phyloP scores from a whole-genome alignment of 2,888 invertebrate genomes.

The Drosophila monieri region DNA sequence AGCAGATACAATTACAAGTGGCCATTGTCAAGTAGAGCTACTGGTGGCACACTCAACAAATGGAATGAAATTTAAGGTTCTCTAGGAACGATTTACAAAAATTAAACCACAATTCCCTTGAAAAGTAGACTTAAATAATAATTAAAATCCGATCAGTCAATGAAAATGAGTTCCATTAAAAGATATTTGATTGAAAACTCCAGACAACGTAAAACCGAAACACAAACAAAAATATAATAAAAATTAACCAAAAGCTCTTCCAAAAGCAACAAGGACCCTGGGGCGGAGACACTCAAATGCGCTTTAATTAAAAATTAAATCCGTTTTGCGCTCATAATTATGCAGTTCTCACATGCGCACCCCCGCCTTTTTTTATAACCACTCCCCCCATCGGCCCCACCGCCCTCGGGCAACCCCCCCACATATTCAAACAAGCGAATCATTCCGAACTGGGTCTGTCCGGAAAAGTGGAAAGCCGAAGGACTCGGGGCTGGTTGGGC shows the following conservation, averaged over 20 bases:
- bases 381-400: neutral
- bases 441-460: conserved; percentile 47
- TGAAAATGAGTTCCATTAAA: neutral
- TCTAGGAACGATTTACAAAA: neutral
- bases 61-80: conserved; percentile 18
- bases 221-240: conserved; percentile 16
- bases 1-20: conserved; percentile 30
- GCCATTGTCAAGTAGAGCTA: conserved; percentile 18
- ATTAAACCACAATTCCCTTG: neutral
- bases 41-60: neutral
- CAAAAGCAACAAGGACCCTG: conserved; percentile 23
- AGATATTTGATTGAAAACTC: conserved; percentile 1
- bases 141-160: conserved; percentile 5
- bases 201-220: conserved; percentile 16
- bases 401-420: neutral
- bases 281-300: conserved; percentile 50
- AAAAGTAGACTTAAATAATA: neutral
- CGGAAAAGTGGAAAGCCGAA: conserved; percentile 40
- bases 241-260: conserved; percentile 10
- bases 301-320: conserved; percentile 73
- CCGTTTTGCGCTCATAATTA: conserved; percentile 67
- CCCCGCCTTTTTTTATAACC: conserved; percentile 11
- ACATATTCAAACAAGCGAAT: conserved; percentile 9
- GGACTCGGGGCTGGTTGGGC: conserved; percentile 32
- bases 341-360: conserved; percentile 65